Evolutionary conservation across 2,113 vertebrate species (phyloP).

Genomic region (Mungos mungo): DNA sequence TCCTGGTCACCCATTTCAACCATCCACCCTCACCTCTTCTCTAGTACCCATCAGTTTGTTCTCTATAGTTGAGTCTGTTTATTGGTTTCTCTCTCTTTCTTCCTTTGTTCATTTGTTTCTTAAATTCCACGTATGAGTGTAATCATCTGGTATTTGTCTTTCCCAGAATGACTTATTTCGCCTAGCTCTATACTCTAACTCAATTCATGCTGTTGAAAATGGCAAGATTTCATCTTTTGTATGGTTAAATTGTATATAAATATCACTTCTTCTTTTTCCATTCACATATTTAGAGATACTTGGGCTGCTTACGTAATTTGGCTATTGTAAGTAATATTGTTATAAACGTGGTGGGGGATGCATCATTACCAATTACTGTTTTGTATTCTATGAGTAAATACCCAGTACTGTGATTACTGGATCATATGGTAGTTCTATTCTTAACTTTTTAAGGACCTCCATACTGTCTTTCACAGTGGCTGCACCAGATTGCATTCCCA

Average conservation of each 20-base stretch:
- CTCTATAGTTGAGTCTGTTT: neutral
- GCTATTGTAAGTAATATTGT: neutral
- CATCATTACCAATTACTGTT: neutral
- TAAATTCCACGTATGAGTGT: neutral
- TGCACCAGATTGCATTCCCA: neutral
- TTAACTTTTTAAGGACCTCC: neutral
- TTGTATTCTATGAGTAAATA: neutral
- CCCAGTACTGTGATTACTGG: neutral
- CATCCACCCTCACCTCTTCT: neutral
- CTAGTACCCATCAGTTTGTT: neutral
- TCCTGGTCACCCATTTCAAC: neutral
- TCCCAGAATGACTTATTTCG: neutral
- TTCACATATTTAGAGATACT: neutral
- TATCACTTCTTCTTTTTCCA: neutral
- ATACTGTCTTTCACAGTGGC: neutral
- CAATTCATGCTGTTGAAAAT: neutral
- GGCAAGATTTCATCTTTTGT: neutral
- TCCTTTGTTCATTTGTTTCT: neutral
- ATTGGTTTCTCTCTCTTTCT: neutral
- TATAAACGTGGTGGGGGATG: neutral
- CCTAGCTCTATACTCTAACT: neutral
- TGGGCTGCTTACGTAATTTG: neutral
- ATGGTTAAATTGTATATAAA: neutral
- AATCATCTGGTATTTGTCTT: neutral
- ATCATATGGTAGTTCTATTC: neutral